phyloP scores from a whole-genome alignment of 2,797 vertebrate genomes.

The Apogon hyalosoma region DNA sequence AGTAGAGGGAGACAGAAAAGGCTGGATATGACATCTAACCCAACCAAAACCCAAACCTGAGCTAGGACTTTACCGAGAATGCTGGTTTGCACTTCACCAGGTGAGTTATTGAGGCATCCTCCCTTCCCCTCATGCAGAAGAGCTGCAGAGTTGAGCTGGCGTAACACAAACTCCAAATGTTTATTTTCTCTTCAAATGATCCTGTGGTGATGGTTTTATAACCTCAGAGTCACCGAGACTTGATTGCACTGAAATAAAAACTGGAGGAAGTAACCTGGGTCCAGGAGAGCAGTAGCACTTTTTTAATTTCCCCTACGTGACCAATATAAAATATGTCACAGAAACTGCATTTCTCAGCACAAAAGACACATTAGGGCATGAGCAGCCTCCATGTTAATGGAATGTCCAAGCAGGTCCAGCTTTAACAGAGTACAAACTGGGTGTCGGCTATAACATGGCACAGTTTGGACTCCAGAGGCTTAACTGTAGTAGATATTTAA shows the following conservation, averaged over 20 bases:
- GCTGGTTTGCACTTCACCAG: too few species aligned
- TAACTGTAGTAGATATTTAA: slow-evolving; percentile 25
- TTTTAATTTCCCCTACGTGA: slow-evolving; percentile 13
- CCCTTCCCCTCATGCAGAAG: slow-evolving; percentile 8
- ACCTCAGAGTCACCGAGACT: neutral
- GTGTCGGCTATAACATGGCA: slow-evolving; percentile 18
- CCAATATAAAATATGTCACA: slow-evolving; percentile 16
- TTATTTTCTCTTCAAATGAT: neutral
- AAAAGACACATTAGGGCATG: slow-evolving; percentile 9
- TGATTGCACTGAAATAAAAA: neutral
- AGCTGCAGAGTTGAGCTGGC: neutral
- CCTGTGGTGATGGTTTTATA: slow-evolving; percentile 6
- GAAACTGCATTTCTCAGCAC: slow-evolving; percentile 21
- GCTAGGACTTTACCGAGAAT: too few species aligned
- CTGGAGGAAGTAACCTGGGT: slow-evolving; percentile 11
- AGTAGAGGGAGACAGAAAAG: too few species aligned
- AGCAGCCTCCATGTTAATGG: slow-evolving; percentile 1
- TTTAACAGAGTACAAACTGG: slow-evolving; percentile 21
- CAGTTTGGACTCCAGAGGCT: slow-evolving; percentile 28
- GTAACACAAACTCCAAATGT: slow-evolving; percentile 7
- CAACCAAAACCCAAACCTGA: too few species aligned
- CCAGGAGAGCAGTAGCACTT: neutral
- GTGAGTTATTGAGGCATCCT: too few species aligned
- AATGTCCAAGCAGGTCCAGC: slow-evolving; percentile 5
- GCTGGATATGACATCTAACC: too few species aligned